A percentile compares a stretch with the other conserved stretches of the same genome.
These are phyloP conservation scores for Sminthurides aquaticus DNA, from an alignment of 2,888 invertebrate genomes.

Conservation along the genomic window DNA sequence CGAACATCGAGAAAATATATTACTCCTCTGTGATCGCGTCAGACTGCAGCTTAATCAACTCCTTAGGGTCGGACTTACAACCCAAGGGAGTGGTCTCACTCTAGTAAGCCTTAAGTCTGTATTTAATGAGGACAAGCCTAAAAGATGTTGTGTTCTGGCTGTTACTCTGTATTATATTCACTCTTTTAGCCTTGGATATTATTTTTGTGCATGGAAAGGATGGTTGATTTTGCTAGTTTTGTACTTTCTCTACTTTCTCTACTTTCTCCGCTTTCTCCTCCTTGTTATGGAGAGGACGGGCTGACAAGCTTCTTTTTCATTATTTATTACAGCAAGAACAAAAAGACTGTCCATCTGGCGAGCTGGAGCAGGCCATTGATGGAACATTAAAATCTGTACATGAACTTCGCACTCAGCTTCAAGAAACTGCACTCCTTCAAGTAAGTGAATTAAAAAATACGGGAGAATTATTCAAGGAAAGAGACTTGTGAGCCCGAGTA, in stretches of 20 bases:
- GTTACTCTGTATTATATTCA: too few species aligned
- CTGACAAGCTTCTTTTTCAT: background rate
- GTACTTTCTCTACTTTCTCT: too few species aligned
- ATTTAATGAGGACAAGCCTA: slow-evolving; percentile 3
- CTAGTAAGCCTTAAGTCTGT: slow-evolving; percentile 9
- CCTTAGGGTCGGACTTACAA: slow-evolving; percentile 69
- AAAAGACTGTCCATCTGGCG: slow-evolving; percentile 41
- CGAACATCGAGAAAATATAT: slow-evolving; percentile 90
- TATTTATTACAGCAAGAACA: slow-evolving; percentile 38
- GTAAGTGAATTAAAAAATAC: slow-evolving; percentile 34
- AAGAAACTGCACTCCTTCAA: slow-evolving; percentile 42
- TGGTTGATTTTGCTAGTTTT: too few species aligned
- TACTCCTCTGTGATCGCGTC: slow-evolving; percentile 76
- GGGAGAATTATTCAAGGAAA: background rate
- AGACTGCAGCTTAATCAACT: slow-evolving; percentile 86
- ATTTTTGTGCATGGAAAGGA: background rate
- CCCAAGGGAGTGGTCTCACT: slow-evolving; percentile 22
- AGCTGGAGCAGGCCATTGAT: slow-evolving; percentile 41
- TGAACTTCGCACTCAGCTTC: slow-evolving; percentile 43
- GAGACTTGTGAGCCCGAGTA: slow-evolving; percentile 7
- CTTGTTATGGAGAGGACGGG: background rate
- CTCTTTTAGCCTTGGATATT: background rate
- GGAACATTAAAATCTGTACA: slow-evolving; percentile 43
- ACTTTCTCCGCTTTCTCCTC: background rate
- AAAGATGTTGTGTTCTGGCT: too few species aligned